Conservation (phyloP, 2,888 invertebrate species). For the Drosophila mulleri region DNA sequence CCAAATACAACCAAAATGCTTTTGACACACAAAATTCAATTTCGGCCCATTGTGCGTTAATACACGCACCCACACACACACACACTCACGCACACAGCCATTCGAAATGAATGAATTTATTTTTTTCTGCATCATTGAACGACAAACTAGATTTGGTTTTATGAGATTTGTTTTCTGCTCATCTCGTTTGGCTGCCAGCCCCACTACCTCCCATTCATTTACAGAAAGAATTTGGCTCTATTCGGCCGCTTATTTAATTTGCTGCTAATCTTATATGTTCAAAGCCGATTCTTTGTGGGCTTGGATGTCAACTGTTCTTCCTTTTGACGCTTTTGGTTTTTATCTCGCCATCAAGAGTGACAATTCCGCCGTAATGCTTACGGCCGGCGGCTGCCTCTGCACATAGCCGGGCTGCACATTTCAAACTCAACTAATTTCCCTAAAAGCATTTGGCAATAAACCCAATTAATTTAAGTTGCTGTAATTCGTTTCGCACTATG, state of each 20-base stretch:
- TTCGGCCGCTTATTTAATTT: conserved; percentile 78
- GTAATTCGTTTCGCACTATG: conserved; percentile 69
- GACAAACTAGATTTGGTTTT: conserved; percentile 79
- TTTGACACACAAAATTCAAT: conserved; percentile 17
- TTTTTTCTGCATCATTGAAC: conserved; percentile 80
- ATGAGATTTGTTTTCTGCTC: conserved; percentile 75
- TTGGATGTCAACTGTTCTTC: conserved; percentile 18
- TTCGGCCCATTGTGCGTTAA: conserved; percentile 53
- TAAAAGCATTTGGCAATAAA: conserved; percentile 80
- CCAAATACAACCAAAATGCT: conserved; percentile 1
- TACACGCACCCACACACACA: neutral
- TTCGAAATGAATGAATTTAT: conserved; percentile 59
- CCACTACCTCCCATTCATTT: conserved; percentile 44
- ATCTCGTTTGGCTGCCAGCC: conserved; percentile 55
- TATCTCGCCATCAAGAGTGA: conserved; percentile 75
- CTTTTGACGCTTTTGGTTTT: conserved; percentile 44
- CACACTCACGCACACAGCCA: conserved; percentile 22
- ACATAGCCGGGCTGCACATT: conserved; percentile 41
- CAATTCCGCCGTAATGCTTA: conserved; percentile 63
- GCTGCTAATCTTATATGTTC: conserved; percentile 75
- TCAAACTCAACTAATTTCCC: conserved; percentile 73
- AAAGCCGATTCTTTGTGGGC: conserved; percentile 61
- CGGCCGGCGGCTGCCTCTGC: conserved; percentile 34
- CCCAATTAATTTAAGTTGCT: conserved; percentile 77
- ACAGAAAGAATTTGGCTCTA: conserved; percentile 42